A percentile compares a stretch with the other conserved stretches of the same genome.
Conservation (phyloP, 2,113 vertebrate species). For the Suricata suricatta region DNA sequence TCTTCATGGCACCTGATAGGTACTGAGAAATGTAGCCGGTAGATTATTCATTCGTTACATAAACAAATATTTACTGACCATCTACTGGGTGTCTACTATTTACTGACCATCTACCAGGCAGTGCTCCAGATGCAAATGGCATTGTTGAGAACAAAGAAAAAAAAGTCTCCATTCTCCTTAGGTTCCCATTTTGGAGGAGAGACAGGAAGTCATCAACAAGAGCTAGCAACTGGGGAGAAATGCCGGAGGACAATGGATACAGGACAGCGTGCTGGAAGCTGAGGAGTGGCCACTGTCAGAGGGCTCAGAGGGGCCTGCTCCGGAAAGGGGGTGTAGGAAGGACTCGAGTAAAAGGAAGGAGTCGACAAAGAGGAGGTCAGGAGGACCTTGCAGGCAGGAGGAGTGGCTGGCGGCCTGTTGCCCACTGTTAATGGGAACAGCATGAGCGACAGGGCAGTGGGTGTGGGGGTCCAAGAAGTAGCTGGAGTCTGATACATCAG, state of each 20-base stretch:
- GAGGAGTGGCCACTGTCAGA: neutral
- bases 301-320: neutral
- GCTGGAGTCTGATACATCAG: neutral
- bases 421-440: neutral
- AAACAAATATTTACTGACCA: neutral
- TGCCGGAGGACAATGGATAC: neutral
- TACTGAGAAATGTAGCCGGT: neutral
- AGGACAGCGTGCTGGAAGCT: neutral
- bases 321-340: neutral
- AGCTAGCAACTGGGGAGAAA: neutral
- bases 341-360: neutral
- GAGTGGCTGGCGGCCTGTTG: neutral
- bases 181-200: neutral
- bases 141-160: neutral
- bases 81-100: too few relatives aligned
- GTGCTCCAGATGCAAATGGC: too few relatives aligned
- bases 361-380: neutral
- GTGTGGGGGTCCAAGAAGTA: neutral
- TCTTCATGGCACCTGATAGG: neutral
- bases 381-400: neutral
- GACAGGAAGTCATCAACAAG: neutral
- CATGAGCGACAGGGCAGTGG: accelerated
- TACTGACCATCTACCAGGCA: neutral
- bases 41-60: neutral
- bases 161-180: neutral